Percentiles rank a stretch among this genome's conserved stretches.
Evolutionary conservation across 2,797 vertebrate species (phyloP).

Genomic region (Tamandua tetradactyla): DNA sequence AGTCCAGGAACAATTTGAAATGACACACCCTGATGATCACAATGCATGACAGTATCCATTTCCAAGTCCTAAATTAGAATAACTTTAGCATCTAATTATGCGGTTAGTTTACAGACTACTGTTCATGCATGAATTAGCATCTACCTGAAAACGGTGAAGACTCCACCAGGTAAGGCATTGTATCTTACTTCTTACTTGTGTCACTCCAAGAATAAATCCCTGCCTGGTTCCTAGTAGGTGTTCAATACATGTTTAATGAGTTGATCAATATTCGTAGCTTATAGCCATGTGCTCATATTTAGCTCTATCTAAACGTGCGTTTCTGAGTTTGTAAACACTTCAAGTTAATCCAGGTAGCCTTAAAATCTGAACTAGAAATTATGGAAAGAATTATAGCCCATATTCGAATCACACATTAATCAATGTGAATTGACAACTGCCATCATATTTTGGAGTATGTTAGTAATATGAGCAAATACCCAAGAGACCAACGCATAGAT

Average conservation of each 20-base stretch:
- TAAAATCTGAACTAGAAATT: slow-evolving; percentile 58
- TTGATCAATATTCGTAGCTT: slow-evolving; percentile 30
- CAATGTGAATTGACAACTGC: slow-evolving; percentile 1
- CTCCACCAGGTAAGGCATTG: background rate
- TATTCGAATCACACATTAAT: slow-evolving; percentile 26
- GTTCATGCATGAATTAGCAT: background rate
- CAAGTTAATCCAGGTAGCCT: slow-evolving; percentile 56
- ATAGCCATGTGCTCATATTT: slow-evolving; percentile 38
- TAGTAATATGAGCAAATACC: background rate
- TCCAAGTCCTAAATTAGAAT: slow-evolving; percentile 68
- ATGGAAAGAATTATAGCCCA: background rate
- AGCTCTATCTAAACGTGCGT: slow-evolving; percentile 52
- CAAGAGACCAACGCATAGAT: background rate
- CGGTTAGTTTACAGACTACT: background rate
- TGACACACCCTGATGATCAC: slow-evolving; percentile 66
- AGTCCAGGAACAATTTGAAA: slow-evolving; percentile 46
- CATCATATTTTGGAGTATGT: background rate
- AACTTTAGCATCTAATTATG: slow-evolving; percentile 48
- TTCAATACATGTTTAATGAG: slow-evolving; percentile 32
- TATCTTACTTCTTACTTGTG: background rate
- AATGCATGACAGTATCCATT: slow-evolving; percentile 3
- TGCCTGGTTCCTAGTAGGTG: slow-evolving; percentile 20
- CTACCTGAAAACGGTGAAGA: background rate
- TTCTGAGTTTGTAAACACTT: slow-evolving; percentile 27
- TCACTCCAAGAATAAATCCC: background rate